These are phyloP conservation scores for Unio pictorum DNA, from an alignment of 2,888 invertebrate genomes.

Conservation along the genomic window DNA sequence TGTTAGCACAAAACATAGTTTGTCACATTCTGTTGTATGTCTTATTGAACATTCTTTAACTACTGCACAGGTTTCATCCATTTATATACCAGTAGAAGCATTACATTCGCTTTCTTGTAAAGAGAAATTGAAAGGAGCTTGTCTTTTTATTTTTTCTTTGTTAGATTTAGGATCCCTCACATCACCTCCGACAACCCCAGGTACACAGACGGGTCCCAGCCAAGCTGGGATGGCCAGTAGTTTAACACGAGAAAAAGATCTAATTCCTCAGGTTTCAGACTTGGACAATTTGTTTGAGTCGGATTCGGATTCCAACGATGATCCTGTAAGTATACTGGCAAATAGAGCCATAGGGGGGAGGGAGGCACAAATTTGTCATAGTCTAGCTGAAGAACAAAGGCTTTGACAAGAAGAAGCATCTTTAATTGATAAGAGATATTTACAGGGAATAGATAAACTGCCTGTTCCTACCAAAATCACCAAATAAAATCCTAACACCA, in stretches of 20 bases:
- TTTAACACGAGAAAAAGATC: conserved; percentile 79
- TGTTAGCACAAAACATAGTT: too few relatives aligned
- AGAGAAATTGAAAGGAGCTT: conserved; percentile 1
- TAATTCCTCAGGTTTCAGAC: conserved; percentile 89
- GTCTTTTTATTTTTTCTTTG: neutral
- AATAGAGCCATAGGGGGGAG: too few relatives aligned
- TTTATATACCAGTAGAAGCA: too few relatives aligned
- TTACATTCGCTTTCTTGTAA: too few relatives aligned
- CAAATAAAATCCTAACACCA: too few relatives aligned
- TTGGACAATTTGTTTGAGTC: conserved; percentile 96
- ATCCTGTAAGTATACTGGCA: conserved; percentile 78
- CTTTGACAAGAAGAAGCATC: too few relatives aligned
- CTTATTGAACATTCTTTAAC: neutral
- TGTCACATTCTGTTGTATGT: too few relatives aligned
- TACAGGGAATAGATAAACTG: too few relatives aligned
- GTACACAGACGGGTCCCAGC: conserved; percentile 14
- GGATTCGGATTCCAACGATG: conserved; percentile 89
- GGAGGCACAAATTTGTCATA: too few relatives aligned
- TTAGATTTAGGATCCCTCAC: conserved; percentile 53
- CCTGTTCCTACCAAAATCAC: too few relatives aligned
- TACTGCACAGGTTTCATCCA: neutral
- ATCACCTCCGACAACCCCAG: conserved; percentile 58
- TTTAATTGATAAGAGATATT: too few relatives aligned
- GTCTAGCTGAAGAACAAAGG: too few relatives aligned
- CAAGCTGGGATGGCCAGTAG: conserved; percentile 35